Conservation (phyloP, 2,888 invertebrate genomes). For the Andrena fulva region DNA sequence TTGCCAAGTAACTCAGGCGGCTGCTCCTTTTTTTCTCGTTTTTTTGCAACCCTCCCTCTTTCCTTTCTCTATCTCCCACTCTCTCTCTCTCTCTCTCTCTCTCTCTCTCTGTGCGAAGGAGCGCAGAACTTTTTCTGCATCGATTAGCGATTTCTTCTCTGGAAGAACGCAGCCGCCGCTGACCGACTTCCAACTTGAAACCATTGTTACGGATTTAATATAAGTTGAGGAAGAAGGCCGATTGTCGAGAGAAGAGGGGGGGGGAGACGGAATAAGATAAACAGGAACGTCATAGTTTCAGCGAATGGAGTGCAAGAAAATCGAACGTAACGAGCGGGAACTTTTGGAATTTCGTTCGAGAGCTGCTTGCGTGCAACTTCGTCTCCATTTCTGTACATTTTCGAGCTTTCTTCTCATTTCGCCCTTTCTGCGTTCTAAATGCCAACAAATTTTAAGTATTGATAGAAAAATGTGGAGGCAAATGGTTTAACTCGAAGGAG, state of each 20-base stretch:
- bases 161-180: slow-evolving; percentile 25
- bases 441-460: no score
- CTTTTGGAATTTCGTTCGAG: not conserved
- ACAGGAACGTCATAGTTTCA: slow-evolving; percentile 31
- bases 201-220: slow-evolving; percentile 56
- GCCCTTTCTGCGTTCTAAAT: no score
- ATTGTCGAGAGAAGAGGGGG: not conserved
- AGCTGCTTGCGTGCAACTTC: not conserved
- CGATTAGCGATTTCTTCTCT: slow-evolving; percentile 49
- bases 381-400: not conserved
- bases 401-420: not conserved
- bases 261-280: slow-evolving; percentile 26
- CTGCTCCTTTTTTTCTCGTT: not conserved
- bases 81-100: not conserved
- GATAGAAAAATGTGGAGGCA: no score
- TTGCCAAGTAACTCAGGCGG: not conserved
- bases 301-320: not conserved
- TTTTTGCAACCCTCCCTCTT: not conserved
- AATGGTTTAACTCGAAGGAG: no score
- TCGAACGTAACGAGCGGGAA: slow-evolving; percentile 43
- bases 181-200: slow-evolving; percentile 45
- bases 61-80: not conserved
- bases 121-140: slow-evolving; percentile 38
- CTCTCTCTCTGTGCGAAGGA: not conserved
- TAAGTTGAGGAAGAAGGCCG: slow-evolving; percentile 48